A percentile compares a stretch with the other conserved stretches of the same genome.
Conservation (phyloP, 2,797 vertebrate genomes). For the Sebastiscus tertius region DNA sequence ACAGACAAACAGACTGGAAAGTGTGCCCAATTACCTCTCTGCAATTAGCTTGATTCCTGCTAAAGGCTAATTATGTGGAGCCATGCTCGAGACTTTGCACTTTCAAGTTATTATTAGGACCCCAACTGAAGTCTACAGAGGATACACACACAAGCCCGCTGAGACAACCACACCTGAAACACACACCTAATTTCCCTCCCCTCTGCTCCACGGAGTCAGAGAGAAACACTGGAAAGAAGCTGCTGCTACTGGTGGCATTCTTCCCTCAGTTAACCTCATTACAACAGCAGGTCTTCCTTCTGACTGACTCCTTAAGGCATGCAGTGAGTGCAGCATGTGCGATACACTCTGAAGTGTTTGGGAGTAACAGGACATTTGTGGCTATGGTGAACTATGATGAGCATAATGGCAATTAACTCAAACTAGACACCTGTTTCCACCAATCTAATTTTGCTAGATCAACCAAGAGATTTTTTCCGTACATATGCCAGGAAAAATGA, state of each 20-base stretch:
- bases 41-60: conserved; percentile 86
- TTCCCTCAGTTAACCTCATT: conserved; percentile 73
- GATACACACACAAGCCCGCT: conserved; percentile 65
- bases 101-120: conserved; percentile 90
- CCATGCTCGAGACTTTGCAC: conserved; percentile 79
- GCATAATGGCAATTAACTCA: conserved; percentile 46
- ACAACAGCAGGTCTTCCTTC: conserved; percentile 48
- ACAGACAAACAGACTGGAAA: conserved; percentile 76
- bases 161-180: conserved; percentile 84
- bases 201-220: conserved; percentile 69
- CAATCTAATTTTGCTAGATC: conserved; percentile 38
- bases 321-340: conserved; percentile 5
- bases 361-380: conserved; percentile 25
- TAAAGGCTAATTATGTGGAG: conserved; percentile 86
- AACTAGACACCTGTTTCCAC: conserved; percentile 21
- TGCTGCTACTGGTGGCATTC: conserved; percentile 71
- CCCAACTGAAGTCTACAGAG: conserved; percentile 79
- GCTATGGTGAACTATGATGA: conserved; percentile 27
- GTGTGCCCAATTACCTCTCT: conserved; percentile 84
- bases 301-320: conserved; percentile 39
- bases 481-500: conserved; percentile 51
- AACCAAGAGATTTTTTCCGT: conserved; percentile 37
- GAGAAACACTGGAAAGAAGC: conserved; percentile 66
- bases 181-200: conserved; percentile 81
- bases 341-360: conserved; percentile 25